These are phyloP conservation scores for Ia io DNA, from an alignment of 2,113 vertebrate species.

Conservation along the genomic window DNA sequence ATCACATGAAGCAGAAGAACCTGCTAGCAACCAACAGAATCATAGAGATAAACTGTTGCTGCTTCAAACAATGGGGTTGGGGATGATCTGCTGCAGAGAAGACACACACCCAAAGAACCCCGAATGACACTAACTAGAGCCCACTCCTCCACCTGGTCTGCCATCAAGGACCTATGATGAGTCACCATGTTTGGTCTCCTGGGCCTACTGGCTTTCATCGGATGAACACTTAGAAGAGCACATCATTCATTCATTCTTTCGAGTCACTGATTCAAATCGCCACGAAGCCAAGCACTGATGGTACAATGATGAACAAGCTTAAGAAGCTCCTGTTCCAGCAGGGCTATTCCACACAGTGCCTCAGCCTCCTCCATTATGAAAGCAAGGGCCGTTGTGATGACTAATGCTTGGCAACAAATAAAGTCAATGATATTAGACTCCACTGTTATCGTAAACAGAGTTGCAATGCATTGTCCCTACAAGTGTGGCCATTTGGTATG, in stretches of 20 bases:
- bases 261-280: background rate
- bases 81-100: background rate
- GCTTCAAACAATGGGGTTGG: background rate
- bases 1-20: background rate
- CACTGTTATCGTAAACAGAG: background rate
- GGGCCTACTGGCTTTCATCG: background rate
- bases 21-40: background rate
- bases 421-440: background rate
- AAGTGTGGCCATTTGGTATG: background rate
- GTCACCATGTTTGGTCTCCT: background rate
- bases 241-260: background rate
- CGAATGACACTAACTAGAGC: background rate
- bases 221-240: background rate
- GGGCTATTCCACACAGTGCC: background rate
- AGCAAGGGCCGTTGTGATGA: background rate
- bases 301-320: background rate
- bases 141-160: background rate
- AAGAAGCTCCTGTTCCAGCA: background rate
- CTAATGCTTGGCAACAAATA: background rate
- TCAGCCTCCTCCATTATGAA: background rate
- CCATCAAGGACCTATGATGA: background rate
- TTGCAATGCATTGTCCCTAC: background rate
- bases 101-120: background rate
- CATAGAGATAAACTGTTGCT: background rate
- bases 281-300: background rate